A percentile compares a stretch with the other conserved stretches of the same genome.
phyloP scores from a whole-genome alignment of 1,140 invertebrate genomes.

The Lepidurus packardi region DNA sequence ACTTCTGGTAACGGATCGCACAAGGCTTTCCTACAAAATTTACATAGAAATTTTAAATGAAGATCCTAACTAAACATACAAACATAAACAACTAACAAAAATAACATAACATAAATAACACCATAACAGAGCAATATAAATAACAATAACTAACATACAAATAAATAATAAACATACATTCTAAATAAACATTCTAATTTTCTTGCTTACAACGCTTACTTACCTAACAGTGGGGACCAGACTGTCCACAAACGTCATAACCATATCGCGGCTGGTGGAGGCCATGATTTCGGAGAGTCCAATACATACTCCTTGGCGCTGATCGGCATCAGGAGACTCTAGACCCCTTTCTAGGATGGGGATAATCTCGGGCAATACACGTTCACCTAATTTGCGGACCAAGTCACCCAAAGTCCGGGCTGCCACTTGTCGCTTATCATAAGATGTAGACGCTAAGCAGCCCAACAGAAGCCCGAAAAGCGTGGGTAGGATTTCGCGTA shows the following conservation, averaged over 20 bases:
- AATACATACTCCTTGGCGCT: slow-evolving; percentile 96
- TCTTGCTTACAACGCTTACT: slow-evolving; percentile 34
- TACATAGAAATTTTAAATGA: background rate
- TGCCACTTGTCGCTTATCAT: slow-evolving; percentile 88
- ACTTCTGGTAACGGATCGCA: slow-evolving; percentile 91
- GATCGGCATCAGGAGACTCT: slow-evolving; percentile 82
- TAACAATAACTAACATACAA: background rate
- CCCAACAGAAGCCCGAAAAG: slow-evolving; percentile 85
- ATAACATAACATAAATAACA: background rate
- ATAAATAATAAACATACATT: slow-evolving; percentile 16
- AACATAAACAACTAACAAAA: background rate
- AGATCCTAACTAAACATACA: background rate
- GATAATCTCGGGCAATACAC: slow-evolving; percentile 95
- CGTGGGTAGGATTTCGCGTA: slow-evolving; percentile 93
- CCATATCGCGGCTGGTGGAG: slow-evolving; percentile 91
- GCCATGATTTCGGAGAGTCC: slow-evolving; percentile 97
- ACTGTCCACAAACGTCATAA: slow-evolving; percentile 86
- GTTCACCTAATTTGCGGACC: slow-evolving; percentile 93
- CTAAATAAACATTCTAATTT: background rate
- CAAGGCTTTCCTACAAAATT: slow-evolving; percentile 63
- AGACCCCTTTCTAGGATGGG: slow-evolving; percentile 92
- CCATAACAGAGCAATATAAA: background rate
- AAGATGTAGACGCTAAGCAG: slow-evolving; percentile 89
- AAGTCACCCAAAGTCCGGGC: slow-evolving; percentile 94
- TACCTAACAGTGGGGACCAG: slow-evolving; percentile 88